A percentile compares a stretch with the other conserved stretches of the same genome.
phyloP scores from a whole-genome alignment of 1,140 invertebrate species.

The Achatina immaculata region DNA sequence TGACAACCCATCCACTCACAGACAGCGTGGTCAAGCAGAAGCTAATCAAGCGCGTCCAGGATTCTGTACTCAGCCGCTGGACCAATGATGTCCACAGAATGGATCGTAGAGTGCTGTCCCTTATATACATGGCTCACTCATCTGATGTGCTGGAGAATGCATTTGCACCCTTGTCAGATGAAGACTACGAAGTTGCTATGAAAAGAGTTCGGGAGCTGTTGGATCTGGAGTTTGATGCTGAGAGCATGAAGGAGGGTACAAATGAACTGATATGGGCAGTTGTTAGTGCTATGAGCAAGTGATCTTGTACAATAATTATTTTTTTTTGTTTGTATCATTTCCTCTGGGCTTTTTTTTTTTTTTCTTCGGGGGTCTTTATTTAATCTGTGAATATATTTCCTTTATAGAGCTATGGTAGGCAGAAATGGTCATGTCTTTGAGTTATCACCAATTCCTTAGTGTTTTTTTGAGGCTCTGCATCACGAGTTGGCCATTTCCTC shows the following conservation, averaged over 20 bases:
- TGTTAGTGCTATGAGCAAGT: conserved; percentile 98
- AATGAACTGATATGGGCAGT: conserved; percentile 97
- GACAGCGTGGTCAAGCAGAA: conserved; percentile 96
- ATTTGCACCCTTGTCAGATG: conserved; percentile 97
- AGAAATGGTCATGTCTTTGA: background rate
- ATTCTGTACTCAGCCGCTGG: conserved; percentile 95
- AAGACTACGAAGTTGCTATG: conserved; percentile 99
- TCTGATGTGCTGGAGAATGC: conserved; percentile 99
- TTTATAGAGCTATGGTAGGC: background rate
- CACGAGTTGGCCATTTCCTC: too few species aligned
- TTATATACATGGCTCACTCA: conserved; percentile 96
- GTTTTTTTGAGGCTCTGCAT: too few species aligned
- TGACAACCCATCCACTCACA: conserved; percentile 99
- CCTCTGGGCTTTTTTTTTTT: background rate
- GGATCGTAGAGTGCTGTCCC: conserved; percentile 91
- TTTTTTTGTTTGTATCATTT: background rate
- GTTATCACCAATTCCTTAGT: too few species aligned
- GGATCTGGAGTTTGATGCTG: conserved; percentile 96
- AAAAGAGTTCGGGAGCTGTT: conserved; percentile 94
- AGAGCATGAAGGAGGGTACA: conserved; percentile 80
- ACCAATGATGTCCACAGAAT: conserved; percentile 98
- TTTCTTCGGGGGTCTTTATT: background rate
- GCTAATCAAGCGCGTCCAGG: conserved; percentile 96
- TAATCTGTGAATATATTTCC: background rate
- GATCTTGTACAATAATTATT: too few species aligned